Evolutionary conservation across 1,140 invertebrate species (phyloP), one percentile per base, ranked within the genome.

Genomic region (Sinella curviseta): DNA sequence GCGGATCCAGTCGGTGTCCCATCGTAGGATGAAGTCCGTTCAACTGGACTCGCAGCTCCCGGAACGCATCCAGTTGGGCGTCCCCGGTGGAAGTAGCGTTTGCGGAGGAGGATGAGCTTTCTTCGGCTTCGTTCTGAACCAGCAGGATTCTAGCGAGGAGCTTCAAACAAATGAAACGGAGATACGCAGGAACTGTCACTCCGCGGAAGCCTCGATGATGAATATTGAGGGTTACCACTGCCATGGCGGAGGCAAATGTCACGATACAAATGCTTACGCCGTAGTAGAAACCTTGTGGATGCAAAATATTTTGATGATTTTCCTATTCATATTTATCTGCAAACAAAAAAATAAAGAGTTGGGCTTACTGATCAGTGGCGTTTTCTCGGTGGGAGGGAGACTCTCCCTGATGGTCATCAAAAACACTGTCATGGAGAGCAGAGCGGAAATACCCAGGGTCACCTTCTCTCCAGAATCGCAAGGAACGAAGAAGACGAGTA

Each of bases 391-490:
- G 0, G 95, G 95, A n/a, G 95, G 95, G 84, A 97, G 89, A 65
- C 92, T 94, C 86, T 97, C 95, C 74, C 94, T 88, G 26, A 97
- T 96, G 20, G 95, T 94, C 95, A 97, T 97, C 1, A 97, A 88
- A 86, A 97, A 97, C 14, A 97, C 95, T 0, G 95, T 96, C 93
- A 97, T 96, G 2, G 94, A 96, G 1, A 97, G 89, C 0, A 97
- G 89, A 0, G 95, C 94, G 74, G 94, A 95, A 79, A 97, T 96
- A 28, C 95, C 94, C 31, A 94, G 16, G 14, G 92, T 94, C 55
- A 94, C 93, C 87, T 96, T 96, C 86, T 97, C 95, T 0, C 95
- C 95, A 1, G 94, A 95, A 85, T 96, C 95, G 24, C 93, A 94
- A 33, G 95, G 95, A 85, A 97, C 95, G 88, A 96, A 96, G 87